A percentile compares a stretch with the other conserved stretches of the same genome.
Evolutionary conservation across 2,888 invertebrate species (phyloP).

Genomic region (Dolichomitus sp.): DNA sequence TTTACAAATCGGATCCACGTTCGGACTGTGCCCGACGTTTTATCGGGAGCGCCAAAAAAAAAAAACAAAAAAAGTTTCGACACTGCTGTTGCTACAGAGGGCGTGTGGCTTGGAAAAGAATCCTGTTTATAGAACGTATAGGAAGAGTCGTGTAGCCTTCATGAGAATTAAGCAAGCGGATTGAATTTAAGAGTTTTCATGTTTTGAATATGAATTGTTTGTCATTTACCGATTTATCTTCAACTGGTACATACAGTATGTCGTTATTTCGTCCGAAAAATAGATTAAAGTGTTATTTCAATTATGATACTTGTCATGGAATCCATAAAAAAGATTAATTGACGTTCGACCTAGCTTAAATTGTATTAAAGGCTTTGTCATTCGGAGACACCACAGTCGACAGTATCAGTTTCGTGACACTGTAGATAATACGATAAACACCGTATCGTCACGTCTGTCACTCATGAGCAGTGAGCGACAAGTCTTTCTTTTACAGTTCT

Average conservation of each 20-base stretch:
- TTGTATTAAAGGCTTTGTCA: background rate
- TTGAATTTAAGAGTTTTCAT: background rate
- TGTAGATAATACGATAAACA: background rate
- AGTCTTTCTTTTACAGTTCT: background rate
- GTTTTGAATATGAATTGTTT: background rate
- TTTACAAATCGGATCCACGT: conserved; percentile 69
- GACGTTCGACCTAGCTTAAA: background rate
- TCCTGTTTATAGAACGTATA: conserved; percentile 1
- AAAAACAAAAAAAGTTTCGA: conserved; percentile 17
- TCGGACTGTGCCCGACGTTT: conserved; percentile 48
- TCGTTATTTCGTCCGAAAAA: background rate
- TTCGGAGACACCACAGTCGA: background rate
- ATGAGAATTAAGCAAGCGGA: background rate
- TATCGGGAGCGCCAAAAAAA: conserved; percentile 36
- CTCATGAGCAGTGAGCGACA: background rate
- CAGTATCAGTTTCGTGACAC: background rate
- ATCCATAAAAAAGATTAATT: background rate
- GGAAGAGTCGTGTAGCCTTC: background rate
- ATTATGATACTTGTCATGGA: background rate
- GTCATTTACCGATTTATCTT: background rate
- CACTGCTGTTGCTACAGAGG: conserved; percentile 6
- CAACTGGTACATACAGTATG: background rate
- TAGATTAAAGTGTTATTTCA: background rate
- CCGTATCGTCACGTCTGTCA: background rate
- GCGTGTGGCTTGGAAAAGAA: conserved; percentile 25